These are phyloP conservation scores for Gobius niger DNA, from an alignment of 2,113 vertebrate genomes.

Conservation along the genomic window DNA sequence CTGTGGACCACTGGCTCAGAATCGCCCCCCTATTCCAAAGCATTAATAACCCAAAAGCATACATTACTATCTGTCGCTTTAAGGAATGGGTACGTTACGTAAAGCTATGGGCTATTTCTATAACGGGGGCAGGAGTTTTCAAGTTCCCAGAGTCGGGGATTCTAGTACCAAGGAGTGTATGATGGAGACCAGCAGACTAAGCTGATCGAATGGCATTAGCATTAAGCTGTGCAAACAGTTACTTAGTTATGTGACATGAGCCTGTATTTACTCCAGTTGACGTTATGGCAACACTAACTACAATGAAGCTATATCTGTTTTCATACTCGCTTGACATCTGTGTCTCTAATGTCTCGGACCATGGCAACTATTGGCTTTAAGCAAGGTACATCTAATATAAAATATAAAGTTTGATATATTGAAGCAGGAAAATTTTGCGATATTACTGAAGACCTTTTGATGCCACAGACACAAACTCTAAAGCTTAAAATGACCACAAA, in stretches of 20 bases:
- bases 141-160: neutral
- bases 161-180: neutral
- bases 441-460: no score
- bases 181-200: neutral
- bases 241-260: neutral
- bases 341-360: no score
- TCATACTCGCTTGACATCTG: neutral
- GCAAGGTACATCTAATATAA: no score
- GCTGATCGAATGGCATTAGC: neutral
- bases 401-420: no score
- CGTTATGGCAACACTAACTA: neutral
- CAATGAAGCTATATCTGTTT: neutral
- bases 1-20: slow-evolving; percentile 3
- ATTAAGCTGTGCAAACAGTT: neutral
- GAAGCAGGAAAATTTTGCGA: no score
- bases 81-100: neutral
- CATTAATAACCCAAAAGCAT: neutral
- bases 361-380: no score
- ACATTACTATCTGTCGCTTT: neutral
- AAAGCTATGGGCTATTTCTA: neutral
- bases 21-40: neutral
- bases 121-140: neutral
- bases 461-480: no score
- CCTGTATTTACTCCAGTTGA: no score
- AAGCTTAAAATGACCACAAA: no score